A percentile compares a stretch with the other conserved stretches of the same genome.
phyloP scores from a whole-genome alignment of 1,140 invertebrate species.

The Monomorium pharaonis region DNA sequence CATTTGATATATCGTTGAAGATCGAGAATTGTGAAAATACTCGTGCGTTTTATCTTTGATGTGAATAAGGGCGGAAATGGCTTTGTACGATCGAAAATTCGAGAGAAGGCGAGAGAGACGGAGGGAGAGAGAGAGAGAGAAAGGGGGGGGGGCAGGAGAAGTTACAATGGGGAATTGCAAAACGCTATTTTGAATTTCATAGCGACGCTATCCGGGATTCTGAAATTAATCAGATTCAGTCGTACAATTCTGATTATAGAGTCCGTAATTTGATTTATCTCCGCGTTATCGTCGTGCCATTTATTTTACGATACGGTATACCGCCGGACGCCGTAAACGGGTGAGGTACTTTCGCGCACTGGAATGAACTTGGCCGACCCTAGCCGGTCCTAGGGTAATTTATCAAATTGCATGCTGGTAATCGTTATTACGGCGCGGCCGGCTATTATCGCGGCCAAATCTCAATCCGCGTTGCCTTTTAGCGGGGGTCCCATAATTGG shows the following conservation, averaged over 20 bases:
- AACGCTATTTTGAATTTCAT: constrained; percentile 57
- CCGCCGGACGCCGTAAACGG: constrained; percentile 37
- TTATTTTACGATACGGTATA: constrained; percentile 57
- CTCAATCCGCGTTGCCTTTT: constrained; percentile 56
- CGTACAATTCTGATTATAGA: constrained; percentile 57
- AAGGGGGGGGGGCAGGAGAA: no score
- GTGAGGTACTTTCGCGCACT: constrained; percentile 41
- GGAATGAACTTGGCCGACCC: constrained; percentile 54
- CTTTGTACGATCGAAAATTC: constrained; percentile 13
- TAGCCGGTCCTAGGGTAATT: constrained; percentile 54
- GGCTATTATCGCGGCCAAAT: constrained; percentile 48
- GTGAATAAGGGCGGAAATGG: neutral
- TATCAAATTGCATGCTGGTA: constrained; percentile 63
- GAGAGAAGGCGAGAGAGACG: no score
- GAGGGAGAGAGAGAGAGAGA: no score
- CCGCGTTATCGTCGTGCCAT: constrained; percentile 53
- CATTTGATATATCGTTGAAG: constrained; percentile 30
- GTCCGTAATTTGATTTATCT: constrained; percentile 58
- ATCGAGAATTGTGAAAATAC: neutral
- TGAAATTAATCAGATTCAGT: constrained; percentile 58
- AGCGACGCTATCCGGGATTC: constrained; percentile 34
- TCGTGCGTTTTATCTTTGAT: neutral
- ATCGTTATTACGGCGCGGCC: constrained; percentile 47
- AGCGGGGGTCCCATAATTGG: constrained; percentile 52
- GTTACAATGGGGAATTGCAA: constrained; percentile 48